Conservation (phyloP, 2,888 invertebrate genomes). For the Ornithoptera alexandrae region DNA sequence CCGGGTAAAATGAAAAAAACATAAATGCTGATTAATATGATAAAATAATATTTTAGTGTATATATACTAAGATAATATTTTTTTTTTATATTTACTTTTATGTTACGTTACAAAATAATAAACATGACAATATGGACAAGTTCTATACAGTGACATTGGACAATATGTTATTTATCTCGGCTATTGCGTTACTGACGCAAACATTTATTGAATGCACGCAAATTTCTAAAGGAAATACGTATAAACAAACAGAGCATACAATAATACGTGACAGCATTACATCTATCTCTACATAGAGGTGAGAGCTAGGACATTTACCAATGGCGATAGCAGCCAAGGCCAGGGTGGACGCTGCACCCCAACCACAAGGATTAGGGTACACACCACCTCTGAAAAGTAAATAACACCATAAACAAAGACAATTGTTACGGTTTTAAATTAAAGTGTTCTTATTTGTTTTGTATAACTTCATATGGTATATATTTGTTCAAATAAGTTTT, state of each 20-base stretch:
- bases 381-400: conserved; percentile 56
- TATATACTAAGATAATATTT: neutral
- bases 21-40: too few relatives aligned
- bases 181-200: conserved; percentile 12
- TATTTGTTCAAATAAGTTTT: too few relatives aligned
- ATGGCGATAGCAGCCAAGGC: conserved; percentile 52
- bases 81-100: neutral
- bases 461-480: too few relatives aligned
- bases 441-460: too few relatives aligned
- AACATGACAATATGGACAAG: neutral
- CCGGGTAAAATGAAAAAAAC: too few relatives aligned
- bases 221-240: conserved; percentile 19
- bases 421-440: neutral
- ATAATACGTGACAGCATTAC: conserved; percentile 34
- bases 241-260: conserved; percentile 17
- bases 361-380: conserved; percentile 55
- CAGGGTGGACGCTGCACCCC: conserved; percentile 53
- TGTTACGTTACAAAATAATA: neutral
- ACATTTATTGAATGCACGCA: conserved; percentile 17
- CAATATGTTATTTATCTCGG: neutral
- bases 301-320: conserved; percentile 49
- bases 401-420: conserved; percentile 29
- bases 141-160: neutral
- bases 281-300: conserved; percentile 34
- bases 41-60: neutral